phyloP scores from a whole-genome alignment of 2,113 vertebrate genomes.

The Callopanchax toddi region DNA sequence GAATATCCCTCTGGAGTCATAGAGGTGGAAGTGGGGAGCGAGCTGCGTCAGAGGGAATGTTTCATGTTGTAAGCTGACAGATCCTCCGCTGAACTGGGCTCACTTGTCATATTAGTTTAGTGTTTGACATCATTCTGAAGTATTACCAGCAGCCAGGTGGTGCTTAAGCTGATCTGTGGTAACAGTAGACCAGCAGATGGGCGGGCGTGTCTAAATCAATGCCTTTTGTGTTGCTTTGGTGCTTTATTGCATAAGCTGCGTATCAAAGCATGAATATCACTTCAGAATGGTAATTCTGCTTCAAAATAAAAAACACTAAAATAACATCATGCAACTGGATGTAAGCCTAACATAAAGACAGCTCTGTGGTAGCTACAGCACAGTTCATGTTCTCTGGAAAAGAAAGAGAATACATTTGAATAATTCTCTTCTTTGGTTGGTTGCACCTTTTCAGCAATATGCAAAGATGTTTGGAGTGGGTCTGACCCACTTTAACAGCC shows the following conservation, averaged over 20 bases:
- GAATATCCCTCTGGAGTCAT: conserved; percentile 63
- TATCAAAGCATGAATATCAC: background rate
- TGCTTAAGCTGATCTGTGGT: conserved; percentile 48
- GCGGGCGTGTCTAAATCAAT: conserved; percentile 25
- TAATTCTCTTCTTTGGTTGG: conserved; percentile 9
- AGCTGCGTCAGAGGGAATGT: conserved; percentile 33
- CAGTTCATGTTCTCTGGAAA: too few species aligned
- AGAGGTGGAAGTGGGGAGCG: conserved; percentile 47
- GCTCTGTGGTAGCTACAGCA: conserved; percentile 5
- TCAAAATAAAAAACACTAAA: conserved; percentile 6
- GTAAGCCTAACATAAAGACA: conserved; percentile 1
- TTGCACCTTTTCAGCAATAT: conserved; percentile 43
- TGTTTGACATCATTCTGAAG: conserved; percentile 65
- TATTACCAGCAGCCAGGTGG: conserved; percentile 29
- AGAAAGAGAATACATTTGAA: conserved; percentile 4
- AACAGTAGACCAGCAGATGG: conserved; percentile 43
- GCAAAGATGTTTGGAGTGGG: conserved; percentile 52
- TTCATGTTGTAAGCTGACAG: conserved; percentile 62
- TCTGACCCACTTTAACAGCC: conserved; percentile 58
- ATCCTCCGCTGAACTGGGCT: conserved; percentile 46
- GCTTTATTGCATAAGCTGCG: background rate
- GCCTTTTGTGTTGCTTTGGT: conserved; percentile 7
- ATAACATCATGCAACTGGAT: background rate
- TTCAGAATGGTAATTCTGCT: background rate
- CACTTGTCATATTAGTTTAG: conserved; percentile 62